Evolutionary conservation across 2,888 invertebrate genomes (phyloP).

Genomic region (Empis stercorea): DNA sequence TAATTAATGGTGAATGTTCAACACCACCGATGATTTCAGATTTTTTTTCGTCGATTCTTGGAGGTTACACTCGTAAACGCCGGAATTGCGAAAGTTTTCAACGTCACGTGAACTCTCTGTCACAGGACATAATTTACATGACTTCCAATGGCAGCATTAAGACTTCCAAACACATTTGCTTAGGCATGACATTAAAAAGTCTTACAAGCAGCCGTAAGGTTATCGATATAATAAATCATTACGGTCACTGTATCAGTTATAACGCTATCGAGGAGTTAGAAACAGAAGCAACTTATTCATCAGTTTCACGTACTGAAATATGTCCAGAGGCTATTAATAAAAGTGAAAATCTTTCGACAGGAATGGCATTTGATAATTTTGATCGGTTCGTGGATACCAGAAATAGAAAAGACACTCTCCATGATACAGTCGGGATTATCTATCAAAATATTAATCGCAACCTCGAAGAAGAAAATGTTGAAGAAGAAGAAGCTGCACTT

Average conservation of each 20-base stretch:
- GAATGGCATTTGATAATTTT: slow-evolving; percentile 22
- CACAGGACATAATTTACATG: slow-evolving; percentile 15
- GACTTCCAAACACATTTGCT: slow-evolving; percentile 18
- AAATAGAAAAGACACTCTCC: slow-evolving; percentile 24
- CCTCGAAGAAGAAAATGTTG: not conserved
- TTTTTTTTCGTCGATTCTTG: slow-evolving; percentile 10
- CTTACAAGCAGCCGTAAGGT: slow-evolving; percentile 20
- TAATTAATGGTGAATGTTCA: slow-evolving; percentile 13
- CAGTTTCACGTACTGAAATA: slow-evolving; percentile 10
- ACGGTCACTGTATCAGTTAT: slow-evolving; percentile 23
- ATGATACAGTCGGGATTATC: slow-evolving; percentile 25
- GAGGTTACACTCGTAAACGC: slow-evolving; percentile 8
- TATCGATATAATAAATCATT: slow-evolving; percentile 22
- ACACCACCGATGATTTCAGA: slow-evolving; percentile 8
- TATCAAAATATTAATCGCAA: slow-evolving; percentile 15
- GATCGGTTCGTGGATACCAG: slow-evolving; percentile 23
- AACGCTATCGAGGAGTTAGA: slow-evolving; percentile 24
- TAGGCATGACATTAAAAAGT: slow-evolving; percentile 23
- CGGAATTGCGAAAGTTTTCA: slow-evolving; percentile 4
- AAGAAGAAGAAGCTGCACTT: not conserved
- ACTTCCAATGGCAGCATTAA: slow-evolving; percentile 17
- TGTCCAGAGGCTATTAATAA: slow-evolving; percentile 17
- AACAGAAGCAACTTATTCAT: slow-evolving; percentile 20
- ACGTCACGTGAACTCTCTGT: slow-evolving; percentile 9
- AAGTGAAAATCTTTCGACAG: slow-evolving; percentile 15